Evolutionary conservation across 2,888 invertebrate genomes (phyloP), one percentile per base, ranked within the genome.

Genomic region (Cephus sareptanus): DNA sequence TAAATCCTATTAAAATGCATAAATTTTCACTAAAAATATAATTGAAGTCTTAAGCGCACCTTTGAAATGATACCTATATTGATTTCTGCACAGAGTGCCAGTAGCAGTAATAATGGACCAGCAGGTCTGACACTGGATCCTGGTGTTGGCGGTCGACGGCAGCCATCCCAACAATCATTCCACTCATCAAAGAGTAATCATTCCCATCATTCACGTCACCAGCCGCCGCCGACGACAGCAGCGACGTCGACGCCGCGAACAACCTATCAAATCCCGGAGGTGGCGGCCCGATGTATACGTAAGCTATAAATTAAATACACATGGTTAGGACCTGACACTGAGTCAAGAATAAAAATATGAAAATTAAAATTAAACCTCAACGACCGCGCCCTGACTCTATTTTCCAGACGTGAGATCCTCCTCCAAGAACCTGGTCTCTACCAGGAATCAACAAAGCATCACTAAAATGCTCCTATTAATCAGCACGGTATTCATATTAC

Each of bases 381-480:
- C 69, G 79, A 78, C 56, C 78, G 81, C 13, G 76, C 78, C 34
- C 75, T 75, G 31, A 40, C 73, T 23, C 77, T 75, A n/a, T 34
- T 75, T 30, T 35, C 13, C 89, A 93, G 93, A 93, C 84, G 87
- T 92, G 34, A 91, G 92, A 79, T 90, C 92, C 4, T 92, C 92
- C 0, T 91, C 92, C 35, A 89, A 91, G 78, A 93, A 92, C 84
- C 89, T 91, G 35, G 90, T 92, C 23, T 92, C 93, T 0, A 91
- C 92, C 3, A 92, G 92, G 81, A 93, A 92, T 78, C 94, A 94
- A 85, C 93, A 93, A 78, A 94, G 92, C 84, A 93, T 95, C 56
- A 95, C 94, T n/a, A 94, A 94, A 89, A 94, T 95, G 94, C 90
- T 95, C 33, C 91, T 95, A 1, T 91, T 95, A 4, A 94, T 95